Evolutionary conservation across 92 coral and sea anemone genomes (phyloP).

Genomic region (Ricordea florida): DNA sequence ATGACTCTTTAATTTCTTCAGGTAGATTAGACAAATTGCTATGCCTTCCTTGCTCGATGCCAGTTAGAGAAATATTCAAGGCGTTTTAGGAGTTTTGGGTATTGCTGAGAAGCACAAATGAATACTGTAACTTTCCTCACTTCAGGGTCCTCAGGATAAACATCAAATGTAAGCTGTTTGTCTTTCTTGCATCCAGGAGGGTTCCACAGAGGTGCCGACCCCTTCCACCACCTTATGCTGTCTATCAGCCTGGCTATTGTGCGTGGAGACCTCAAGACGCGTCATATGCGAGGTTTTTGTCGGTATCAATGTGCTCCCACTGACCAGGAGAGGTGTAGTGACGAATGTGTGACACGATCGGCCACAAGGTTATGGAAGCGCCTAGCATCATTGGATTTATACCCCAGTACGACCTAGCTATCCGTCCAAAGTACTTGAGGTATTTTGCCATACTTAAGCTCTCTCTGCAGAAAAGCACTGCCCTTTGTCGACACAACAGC

Average conservation of each 20-base stretch:
- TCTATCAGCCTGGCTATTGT: background rate
- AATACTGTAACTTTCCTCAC: background rate
- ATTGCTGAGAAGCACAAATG: background rate
- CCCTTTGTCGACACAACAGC: slow-evolving; percentile 7
- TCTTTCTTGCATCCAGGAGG: background rate
- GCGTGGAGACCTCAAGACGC: background rate
- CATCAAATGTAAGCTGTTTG: background rate
- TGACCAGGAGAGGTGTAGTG: slow-evolving; percentile 5
- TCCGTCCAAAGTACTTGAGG: slow-evolving; percentile 13
- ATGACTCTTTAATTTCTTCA: background rate
- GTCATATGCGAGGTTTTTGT: background rate
- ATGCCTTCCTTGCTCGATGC: slow-evolving; percentile 9
- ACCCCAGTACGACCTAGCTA: slow-evolving; percentile 11
- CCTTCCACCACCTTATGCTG: slow-evolving; percentile 6
- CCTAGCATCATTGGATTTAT: slow-evolving; percentile 1
- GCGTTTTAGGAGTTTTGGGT: background rate
- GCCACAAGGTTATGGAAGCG: slow-evolving; percentile 1
- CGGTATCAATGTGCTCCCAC: slow-evolving; percentile 18
- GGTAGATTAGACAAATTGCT: too few species aligned
- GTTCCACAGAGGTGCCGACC: background rate
- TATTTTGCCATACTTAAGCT: background rate
- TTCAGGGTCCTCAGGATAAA: slow-evolving; percentile 18
- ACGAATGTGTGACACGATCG: background rate
- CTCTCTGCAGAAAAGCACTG: slow-evolving; percentile 2
- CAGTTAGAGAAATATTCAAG: slow-evolving; percentile 38